Evolutionary conservation across 1,140 invertebrate genomes (phyloP).

Genomic region (Cyclina sinensis): DNA sequence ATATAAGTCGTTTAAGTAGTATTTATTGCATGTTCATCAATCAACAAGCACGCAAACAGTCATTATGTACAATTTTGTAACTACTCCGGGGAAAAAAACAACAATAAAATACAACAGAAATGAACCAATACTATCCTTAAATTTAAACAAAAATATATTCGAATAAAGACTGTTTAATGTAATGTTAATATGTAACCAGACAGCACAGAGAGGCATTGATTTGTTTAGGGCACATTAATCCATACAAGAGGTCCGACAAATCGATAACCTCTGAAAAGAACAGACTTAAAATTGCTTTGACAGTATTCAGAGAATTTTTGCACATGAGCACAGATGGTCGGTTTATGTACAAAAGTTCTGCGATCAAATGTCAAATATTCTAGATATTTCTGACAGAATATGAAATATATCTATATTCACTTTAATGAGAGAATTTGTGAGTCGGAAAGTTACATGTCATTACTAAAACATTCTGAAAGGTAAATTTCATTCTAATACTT

Average conservation of each 20-base stretch:
- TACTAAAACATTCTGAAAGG: no score
- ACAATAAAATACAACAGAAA: no score
- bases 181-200: background rate
- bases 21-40: no score
- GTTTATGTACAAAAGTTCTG: background rate
- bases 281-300: constrained; percentile 37
- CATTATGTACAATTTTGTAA: no score
- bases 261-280: constrained; percentile 30
- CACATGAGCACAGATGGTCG: constrained; percentile 5
- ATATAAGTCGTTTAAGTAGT: no score
- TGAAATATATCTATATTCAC: no score
- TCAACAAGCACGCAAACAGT: no score
- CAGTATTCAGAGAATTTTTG: constrained; percentile 32
- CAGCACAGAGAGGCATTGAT: constrained; percentile 14
- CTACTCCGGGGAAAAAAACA: no score
- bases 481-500: no score
- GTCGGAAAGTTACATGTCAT: no score
- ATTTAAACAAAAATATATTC: background rate
- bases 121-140: no score
- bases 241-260: constrained; percentile 13
- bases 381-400: background rate
- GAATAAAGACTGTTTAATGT: background rate
- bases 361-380: background rate
- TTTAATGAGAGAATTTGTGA: no score
- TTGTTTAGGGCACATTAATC: constrained; percentile 32